Conservation (phyloP, 1,140 invertebrate species). For the Sycobia sp. region DNA sequence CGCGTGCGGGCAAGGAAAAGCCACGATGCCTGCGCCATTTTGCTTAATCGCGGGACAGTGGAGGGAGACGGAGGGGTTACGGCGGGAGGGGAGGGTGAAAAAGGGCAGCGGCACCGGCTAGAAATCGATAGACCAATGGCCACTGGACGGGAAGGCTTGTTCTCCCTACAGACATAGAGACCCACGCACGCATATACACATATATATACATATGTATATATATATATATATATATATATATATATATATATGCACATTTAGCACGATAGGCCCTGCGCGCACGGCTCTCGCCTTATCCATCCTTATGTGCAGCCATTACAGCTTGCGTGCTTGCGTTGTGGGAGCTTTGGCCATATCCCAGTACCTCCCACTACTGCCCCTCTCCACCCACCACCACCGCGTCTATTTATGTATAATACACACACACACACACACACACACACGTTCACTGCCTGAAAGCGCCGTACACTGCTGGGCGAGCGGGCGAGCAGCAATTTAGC, state of each 20-base stretch:
- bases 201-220: no score
- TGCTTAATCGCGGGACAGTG: conserved; percentile 37
- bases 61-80: conserved; percentile 15
- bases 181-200: no score
- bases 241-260: no score
- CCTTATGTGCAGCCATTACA: not conserved
- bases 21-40: conserved; percentile 43
- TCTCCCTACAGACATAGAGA: no score
- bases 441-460: no score
- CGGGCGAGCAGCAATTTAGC: conserved; percentile 56
- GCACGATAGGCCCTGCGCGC: no score
- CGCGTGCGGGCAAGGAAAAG: conserved; percentile 28
- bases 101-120: not conserved
- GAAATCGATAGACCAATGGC: conserved; percentile 58
- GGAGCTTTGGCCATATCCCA: conserved; percentile 23
- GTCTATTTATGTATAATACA: no score
- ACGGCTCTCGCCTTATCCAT: no score
- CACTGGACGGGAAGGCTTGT: conserved; percentile 37
- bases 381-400: no score
- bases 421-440: no score
- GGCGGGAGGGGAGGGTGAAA: not conserved
- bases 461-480: no score
- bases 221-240: no score
- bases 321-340: conserved; percentile 22
- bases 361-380: not conserved